A percentile compares a stretch with the other conserved stretches of the same genome.
These are phyloP conservation scores for Chloroclystis v-ata DNA, from an alignment of 2,888 invertebrate species.

Conservation along the genomic window DNA sequence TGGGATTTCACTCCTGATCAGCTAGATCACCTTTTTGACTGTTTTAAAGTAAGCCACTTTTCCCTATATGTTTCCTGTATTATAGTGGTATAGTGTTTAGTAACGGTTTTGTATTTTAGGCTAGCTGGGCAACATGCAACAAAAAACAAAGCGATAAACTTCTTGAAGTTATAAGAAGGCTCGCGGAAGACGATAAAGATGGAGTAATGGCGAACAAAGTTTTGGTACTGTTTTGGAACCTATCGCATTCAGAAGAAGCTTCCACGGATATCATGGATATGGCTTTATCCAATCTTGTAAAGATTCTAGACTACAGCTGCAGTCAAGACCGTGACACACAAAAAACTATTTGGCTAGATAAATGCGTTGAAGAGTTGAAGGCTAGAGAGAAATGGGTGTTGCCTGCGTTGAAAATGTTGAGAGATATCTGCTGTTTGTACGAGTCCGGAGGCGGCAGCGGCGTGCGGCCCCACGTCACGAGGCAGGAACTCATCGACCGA, in stretches of 20 bases:
- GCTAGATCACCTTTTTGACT: conserved; percentile 96
- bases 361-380: conserved; percentile 95
- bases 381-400: conserved; percentile 93
- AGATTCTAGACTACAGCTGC: conserved; percentile 98
- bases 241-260: conserved; percentile 97
- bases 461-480: conserved; percentile 68
- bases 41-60: conserved; percentile 87
- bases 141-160: conserved; percentile 97
- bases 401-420: conserved; percentile 95
- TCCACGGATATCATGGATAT: conserved; percentile 98
- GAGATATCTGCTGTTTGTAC: conserved; percentile 96
- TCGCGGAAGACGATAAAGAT: conserved; percentile 99
- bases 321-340: conserved; percentile 97
- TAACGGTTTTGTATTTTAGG: conserved; percentile 56
- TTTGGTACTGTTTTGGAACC: conserved; percentile 95
- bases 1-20: conserved; percentile 99
- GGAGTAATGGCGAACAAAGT: conserved; percentile 99
- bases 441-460: conserved; percentile 84
- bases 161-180: conserved; percentile 93
- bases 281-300: conserved; percentile 95
- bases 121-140: conserved; percentile 96
- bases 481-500: conserved; percentile 89
- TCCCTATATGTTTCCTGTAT: too few relatives aligned
- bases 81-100: too few relatives aligned
- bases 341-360: conserved; percentile 96